phyloP scores from a whole-genome alignment of 2,888 invertebrate species.

The Lymantria monacha region DNA sequence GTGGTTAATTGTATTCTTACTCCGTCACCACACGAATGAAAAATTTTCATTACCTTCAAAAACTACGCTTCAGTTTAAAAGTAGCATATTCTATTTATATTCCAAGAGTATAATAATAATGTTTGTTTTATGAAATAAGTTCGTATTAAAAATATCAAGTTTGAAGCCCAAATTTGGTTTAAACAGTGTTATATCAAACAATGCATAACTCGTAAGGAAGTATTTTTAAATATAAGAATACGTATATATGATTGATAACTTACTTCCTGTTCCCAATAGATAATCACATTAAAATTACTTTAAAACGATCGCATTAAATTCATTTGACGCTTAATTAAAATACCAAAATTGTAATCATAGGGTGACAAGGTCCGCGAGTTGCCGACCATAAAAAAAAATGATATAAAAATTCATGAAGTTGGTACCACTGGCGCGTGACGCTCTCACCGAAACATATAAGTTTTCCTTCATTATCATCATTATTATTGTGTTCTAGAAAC shows the following conservation, averaged over 20 bases:
- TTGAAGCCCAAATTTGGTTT: no score
- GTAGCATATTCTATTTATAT: no score
- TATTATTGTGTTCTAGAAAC: constrained; percentile 40
- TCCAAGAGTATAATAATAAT: no score
- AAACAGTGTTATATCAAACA: no score
- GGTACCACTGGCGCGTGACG: constrained; percentile 26
- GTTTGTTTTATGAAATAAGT: no score
- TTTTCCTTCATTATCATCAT: constrained; percentile 38
- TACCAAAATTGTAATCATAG: constrained; percentile 7
- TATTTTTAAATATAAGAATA: constrained; percentile 7
- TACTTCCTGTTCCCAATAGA: constrained; percentile 1
- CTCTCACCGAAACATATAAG: constrained; percentile 40
- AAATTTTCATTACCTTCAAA: no score
- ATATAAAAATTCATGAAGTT: constrained; percentile 20
- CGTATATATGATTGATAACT: not conserved
- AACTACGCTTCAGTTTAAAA: no score
- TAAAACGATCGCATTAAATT: not conserved
- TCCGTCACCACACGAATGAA: no score
- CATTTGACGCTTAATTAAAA: constrained; percentile 10
- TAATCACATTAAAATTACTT: not conserved
- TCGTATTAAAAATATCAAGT: no score
- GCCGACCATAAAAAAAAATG: constrained; percentile 14
- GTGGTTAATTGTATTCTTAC: no score
- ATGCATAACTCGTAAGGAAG: not conserved
- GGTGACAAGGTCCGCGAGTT: constrained; percentile 25